Evolutionary conservation across 1,140 invertebrate species (phyloP).

Genomic region (Penaeus indicus): DNA sequence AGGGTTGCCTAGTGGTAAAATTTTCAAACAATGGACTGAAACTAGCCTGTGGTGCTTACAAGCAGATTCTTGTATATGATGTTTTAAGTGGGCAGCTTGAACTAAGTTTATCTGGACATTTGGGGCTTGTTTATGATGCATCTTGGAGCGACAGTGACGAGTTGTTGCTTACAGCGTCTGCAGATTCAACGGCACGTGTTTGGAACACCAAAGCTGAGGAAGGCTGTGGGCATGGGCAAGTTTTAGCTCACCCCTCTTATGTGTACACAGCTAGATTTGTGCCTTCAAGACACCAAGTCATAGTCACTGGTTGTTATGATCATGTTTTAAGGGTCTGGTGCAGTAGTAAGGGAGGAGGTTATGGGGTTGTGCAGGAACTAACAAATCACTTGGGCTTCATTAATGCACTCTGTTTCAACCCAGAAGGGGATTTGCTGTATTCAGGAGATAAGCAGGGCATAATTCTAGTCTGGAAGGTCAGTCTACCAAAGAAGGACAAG

Average conservation of each 20-base stretch:
- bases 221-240: not conserved
- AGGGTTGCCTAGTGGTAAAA: constrained; percentile 53
- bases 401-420: constrained; percentile 53
- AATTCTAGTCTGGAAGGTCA: constrained; percentile 48
- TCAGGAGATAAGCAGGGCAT: constrained; percentile 60
- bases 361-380: constrained; percentile 43
- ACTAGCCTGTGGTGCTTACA: constrained; percentile 52
- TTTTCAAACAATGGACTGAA: constrained; percentile 60
- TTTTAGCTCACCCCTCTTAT: constrained; percentile 49
- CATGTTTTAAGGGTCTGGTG: constrained; percentile 52
- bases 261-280: constrained; percentile 54
- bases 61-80: constrained; percentile 44
- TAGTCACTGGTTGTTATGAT: constrained; percentile 55
- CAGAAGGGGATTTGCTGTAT: constrained; percentile 28
- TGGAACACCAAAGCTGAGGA: constrained; percentile 29
- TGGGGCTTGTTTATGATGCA: constrained; percentile 60
- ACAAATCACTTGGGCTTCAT: constrained; percentile 48
- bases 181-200: constrained; percentile 51
- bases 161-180: constrained; percentile 48
- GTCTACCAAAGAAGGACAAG: constrained; percentile 29
- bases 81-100: constrained; percentile 33
- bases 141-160: constrained; percentile 47
- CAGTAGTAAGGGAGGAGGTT: constrained; percentile 17
- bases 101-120: constrained; percentile 33
- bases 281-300: not conserved